A percentile compares a stretch with the other conserved stretches of the same genome.
phyloP scores from a whole-genome alignment of 2,797 vertebrate species.

The Hippocampus kuda region DNA sequence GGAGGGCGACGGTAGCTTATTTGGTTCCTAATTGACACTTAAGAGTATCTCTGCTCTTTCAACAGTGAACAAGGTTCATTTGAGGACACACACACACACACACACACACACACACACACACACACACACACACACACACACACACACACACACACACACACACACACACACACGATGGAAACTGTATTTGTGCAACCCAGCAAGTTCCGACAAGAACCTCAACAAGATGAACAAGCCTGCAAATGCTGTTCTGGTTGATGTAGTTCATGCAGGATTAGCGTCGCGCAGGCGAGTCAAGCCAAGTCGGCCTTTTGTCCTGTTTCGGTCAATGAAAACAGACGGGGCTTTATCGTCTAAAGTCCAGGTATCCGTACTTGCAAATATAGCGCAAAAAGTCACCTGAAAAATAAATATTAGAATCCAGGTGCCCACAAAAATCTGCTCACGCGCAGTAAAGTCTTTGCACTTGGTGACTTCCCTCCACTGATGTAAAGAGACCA shows the following conservation, averaged over 20 bases:
- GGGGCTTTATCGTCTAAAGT: too few species aligned
- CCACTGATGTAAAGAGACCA: background rate
- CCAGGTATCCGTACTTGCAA: too few species aligned
- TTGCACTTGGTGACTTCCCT: background rate
- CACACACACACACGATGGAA: background rate
- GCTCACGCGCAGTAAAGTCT: background rate
- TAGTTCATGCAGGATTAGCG: background rate
- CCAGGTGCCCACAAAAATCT: background rate
- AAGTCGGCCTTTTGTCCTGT: constrained; percentile 1
- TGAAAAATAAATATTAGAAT: too few species aligned
- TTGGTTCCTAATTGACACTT: too few species aligned
- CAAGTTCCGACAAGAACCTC: constrained; percentile 21
- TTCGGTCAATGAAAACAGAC: too few species aligned
- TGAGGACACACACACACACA: background rate
- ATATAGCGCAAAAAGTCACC: too few species aligned
- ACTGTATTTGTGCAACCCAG: constrained; percentile 11
- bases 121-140: background rate
- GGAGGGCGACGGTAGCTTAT: too few species aligned
- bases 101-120: too few species aligned
- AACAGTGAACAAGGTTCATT: too few species aligned
- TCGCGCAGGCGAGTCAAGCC: background rate
- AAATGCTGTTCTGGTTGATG: background rate
- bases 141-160: too few species aligned
- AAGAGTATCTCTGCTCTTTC: too few species aligned
- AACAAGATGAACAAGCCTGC: background rate